Base-by-base conservation (phyloP, 1,140 invertebrate species). In the Dermatophagoides farinae region DNA sequence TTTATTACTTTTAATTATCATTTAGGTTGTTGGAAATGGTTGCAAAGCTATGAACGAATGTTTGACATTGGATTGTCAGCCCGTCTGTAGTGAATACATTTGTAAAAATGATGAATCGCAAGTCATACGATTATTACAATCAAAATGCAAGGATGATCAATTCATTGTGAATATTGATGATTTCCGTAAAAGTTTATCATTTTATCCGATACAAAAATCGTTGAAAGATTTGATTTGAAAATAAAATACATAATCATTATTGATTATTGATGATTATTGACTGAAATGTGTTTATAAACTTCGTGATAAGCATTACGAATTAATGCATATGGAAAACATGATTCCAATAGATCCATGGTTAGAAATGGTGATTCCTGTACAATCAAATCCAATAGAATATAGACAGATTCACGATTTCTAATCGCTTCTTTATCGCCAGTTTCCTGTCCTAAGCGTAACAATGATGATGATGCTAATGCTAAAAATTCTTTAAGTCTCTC, bases 401-500 rank as follows among this genome's bases (percentile, higher is more conserved):
- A 97, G 25, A 96, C 88, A 4, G 91, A 95, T 72, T 97, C 92
- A 60, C 92, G 76, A 72, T 97, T 92, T 69, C 80, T 84, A 1
- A 86, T 90, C 0, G 82, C 82, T 69, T 97, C 92, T 71, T 91
- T 92, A 66, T 96, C 91, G 5, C 43, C 57, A 22, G 84, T 84
- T 72, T 97, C 92, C 72, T 95, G 89, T 0, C 91, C 91, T 4
- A 97, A 75, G 64, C 91, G 78, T 6, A 97, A 74, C 25, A 97
- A 76, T 71, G 90, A 96, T 0, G 92, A 97, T 0, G 91, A 96
- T 1, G 92, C 88, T 62, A 97, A 73, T 4, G 95, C 95, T 53
- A 98, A 74, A 71, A 99, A 98, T 71, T 98, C 96, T 69, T 97
- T 96, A 80, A 99, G 88, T 62, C 95, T 79, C 68, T 95, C 90